phyloP scores from a whole-genome alignment of 1,140 invertebrate genomes.

The Anastatus disparis region DNA sequence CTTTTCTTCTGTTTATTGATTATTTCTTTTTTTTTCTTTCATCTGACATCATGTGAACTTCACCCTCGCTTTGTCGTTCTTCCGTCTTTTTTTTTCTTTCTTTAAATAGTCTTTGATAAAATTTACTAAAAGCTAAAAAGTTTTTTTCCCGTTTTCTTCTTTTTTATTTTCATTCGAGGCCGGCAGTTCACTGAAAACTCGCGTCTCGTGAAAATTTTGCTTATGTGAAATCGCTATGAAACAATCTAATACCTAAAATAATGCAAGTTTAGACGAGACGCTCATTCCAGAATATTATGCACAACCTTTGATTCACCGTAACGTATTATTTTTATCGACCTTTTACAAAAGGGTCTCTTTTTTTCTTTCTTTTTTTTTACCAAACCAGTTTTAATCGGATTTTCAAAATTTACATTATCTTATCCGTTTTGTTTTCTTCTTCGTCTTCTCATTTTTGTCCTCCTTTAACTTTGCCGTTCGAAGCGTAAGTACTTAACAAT shows the following conservation, averaged over 20 bases:
- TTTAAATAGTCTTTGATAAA: slow-evolving; percentile 23
- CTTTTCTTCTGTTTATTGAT: neutral
- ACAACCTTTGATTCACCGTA: neutral
- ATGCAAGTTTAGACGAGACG: slow-evolving; percentile 9
- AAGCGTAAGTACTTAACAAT: slow-evolving; percentile 7
- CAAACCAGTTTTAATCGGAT: too few species aligned
- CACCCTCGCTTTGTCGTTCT: neutral
- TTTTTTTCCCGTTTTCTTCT: neutral
- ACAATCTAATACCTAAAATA: slow-evolving; percentile 21
- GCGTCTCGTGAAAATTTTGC: neutral
- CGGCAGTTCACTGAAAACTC: slow-evolving; percentile 2
- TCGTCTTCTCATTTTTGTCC: neutral
- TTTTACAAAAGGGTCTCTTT: too few species aligned
- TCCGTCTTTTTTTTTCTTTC: neutral
- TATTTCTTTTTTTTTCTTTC: too few species aligned
- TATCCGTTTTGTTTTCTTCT: neutral
- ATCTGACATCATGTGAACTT: too few species aligned
- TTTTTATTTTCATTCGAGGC: slow-evolving; percentile 1
- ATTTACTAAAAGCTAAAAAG: slow-evolving; percentile 28
- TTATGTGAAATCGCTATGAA: slow-evolving; percentile 19
- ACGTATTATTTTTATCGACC: neutral
- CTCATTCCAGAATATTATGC: neutral
- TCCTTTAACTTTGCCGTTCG: neutral
- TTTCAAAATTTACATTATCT: neutral
- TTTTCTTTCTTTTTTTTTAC: too few species aligned